A percentile compares a stretch with the other conserved stretches of the same genome.
Conservation (phyloP, 2,888 invertebrate genomes). For the Morpho achilles region DNA sequence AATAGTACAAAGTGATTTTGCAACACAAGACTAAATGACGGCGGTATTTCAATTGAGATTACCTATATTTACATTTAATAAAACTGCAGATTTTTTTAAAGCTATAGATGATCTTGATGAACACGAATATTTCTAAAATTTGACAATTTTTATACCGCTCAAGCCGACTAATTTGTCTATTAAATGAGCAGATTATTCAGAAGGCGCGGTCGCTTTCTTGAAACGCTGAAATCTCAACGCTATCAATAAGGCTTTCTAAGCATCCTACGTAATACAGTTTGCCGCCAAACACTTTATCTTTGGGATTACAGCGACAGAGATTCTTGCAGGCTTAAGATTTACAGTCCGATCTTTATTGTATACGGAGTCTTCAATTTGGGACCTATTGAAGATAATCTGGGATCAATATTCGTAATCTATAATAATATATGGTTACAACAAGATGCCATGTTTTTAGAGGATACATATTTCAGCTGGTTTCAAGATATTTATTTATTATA, state of each 20-base stretch:
- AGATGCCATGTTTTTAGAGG: too few species aligned
- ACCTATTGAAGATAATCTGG: too few species aligned
- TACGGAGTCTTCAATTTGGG: conserved; percentile 32
- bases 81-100: too few species aligned
- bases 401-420: too few species aligned
- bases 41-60: too few species aligned
- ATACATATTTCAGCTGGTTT: too few species aligned
- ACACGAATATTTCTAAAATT: not conserved
- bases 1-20: too few species aligned
- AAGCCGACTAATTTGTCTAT: conserved; percentile 22
- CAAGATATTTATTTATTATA: too few species aligned
- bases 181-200: conserved; percentile 23
- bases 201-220: conserved; percentile 24
- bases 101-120: too few species aligned
- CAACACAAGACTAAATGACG: too few species aligned
- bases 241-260: conserved; percentile 37
- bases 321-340: conserved; percentile 49
- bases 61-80: too few species aligned
- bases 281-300: conserved; percentile 58
- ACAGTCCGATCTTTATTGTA: conserved; percentile 64
- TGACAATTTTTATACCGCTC: conserved; percentile 5
- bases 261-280: conserved; percentile 33
- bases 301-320: conserved; percentile 49
- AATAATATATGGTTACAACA: too few species aligned
- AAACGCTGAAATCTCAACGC: conserved; percentile 27